phyloP scores from a whole-genome alignment of 2,797 vertebrate genomes.

The Tiaroga cobitis region DNA sequence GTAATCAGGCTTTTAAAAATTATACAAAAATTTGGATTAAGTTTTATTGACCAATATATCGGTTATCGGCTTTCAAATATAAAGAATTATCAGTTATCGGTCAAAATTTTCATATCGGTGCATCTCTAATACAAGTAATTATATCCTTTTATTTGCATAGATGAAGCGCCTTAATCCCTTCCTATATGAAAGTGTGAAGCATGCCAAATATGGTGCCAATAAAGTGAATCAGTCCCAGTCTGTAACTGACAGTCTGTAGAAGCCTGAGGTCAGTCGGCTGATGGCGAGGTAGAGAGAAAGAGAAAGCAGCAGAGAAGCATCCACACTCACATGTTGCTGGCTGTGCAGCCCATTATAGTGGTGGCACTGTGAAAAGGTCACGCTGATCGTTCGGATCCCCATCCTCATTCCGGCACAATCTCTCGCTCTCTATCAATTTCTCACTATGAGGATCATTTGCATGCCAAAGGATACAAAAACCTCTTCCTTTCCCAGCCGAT shows the following conservation, averaged over 20 bases:
- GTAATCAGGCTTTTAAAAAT: no score
- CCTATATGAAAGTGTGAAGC: not conserved
- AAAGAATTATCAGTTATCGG: no score
- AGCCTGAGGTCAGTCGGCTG: conserved; percentile 26
- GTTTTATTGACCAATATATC: no score
- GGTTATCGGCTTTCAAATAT: no score
- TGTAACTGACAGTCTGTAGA: conserved; percentile 10
- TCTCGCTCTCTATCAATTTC: conserved; percentile 36
- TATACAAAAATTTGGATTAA: no score
- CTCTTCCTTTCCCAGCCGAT: conserved; percentile 30
- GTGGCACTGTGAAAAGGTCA: conserved; percentile 62
- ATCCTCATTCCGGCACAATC: conserved; percentile 33
- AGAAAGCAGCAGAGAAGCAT: not conserved
- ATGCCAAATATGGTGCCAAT: not conserved
- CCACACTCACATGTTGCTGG: not conserved
- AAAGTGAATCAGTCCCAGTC: conserved; percentile 13
- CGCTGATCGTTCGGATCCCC: conserved; percentile 52
- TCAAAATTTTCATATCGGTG: no score
- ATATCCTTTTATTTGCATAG: not conserved
- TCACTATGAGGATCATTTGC: conserved; percentile 52
- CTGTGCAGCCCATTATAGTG: conserved; percentile 42
- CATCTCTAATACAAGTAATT: no score
- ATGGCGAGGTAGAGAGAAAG: conserved; percentile 3
- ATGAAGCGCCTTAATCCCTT: conserved; percentile 4
- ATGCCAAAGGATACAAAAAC: conserved; percentile 31